Base-by-base conservation (phyloP, 64 coral and sea anemone genomes). In the Montipora efflorescens region DNA sequence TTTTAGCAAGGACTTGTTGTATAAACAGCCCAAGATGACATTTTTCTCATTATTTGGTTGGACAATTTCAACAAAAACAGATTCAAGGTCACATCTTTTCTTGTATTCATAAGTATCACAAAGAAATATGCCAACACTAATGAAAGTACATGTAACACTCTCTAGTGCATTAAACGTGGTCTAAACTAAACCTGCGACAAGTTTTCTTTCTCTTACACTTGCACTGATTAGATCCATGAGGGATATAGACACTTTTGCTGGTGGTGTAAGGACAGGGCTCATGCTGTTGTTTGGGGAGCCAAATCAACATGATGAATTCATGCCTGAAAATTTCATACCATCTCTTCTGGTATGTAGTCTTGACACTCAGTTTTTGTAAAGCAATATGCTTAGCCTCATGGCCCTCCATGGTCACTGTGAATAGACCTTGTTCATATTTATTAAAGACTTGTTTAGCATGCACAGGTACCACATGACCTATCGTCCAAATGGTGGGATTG, bases 241-340 rank as follows among this genome's bases (percentile, higher is more conserved):
- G 90, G 23, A 91, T 82, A 77, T 91, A 74, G 49, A 73, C 89
- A 81, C 36, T 49, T 71, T 91, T 83, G 64, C 90, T 76, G 15
- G 79, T 52, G 48, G 52, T 92, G 80, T 84, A 84, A 15, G 71
- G 21, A 84, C 79, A 84, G 21, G 90, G 90, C 55, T 92, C 52
- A 57, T 91, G 50, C 57, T 83, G 23, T 8, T 91, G 47, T 83
- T 92, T 79, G 47, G 80, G 79, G 15, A 91, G 68, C 83, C 83
- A 87, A 68, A 94, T 81, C 78, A 94, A 72, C 83, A 94, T 94
- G n/a, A 94, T 88, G 45, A 77, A 78, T 77, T 88, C 92, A 75
- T 88, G 84, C 11, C 47, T 21, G 59, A 81, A 88, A 67, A 88
- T 94, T 36, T 88, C 83, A 57, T 87, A 67, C 92, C 83, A 94